Base-by-base conservation (phyloP, 35 echinoderm and acorn worm species). In the Hemicentrotus pulcherrimus region DNA sequence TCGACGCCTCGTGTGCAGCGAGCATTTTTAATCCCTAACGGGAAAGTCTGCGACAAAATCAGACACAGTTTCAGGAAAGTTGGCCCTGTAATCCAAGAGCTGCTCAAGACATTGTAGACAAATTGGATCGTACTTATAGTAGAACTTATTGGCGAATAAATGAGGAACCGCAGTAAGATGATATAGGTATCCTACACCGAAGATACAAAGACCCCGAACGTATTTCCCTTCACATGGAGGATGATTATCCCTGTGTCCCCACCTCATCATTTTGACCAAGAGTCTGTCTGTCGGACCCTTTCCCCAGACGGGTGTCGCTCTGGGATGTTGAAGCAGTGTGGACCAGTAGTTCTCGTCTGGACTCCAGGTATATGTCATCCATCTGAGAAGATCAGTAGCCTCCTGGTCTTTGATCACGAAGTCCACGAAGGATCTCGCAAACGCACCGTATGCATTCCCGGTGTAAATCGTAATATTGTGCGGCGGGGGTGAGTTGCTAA, bases 141-240 rank as follows among this genome's bases (percentile, higher is more conserved):
- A 86, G 88, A 97, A 97, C 52, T 97, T 97, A 71, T 97, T 97
- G 18, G 96, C 96, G 52, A 97, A 96, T 9, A 96, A 33, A 78
- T 96, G 86, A 5, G 96, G 96, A 33, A 96, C 50, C 59, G 46
- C 32, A 9, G 91, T 19, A 19, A 97, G 95, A 35, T 96, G 91
- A 31, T 94, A 32, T 9, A 97, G 60, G 28, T 96, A 96, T 24
- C 92, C 94, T 0, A 96, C 86, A 32, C 96, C 95, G 48, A 97
- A 96, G 15, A 97, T 86, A 86, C 96, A 97, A 0, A 96, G 85
- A 18, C 9, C 94, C 7, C 95, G 48, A 0, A 97, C 96, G 92
- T 96, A 97, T 47, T 94, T 96, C 0, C 96, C 96, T 1, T 61
- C 24, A 48, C 96, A 97, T 9, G 47, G 9, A 45, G 96, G 95